A percentile compares a stretch with the other conserved stretches of the same genome.
Conservation (phyloP, 1,140 invertebrate species). For the Himalopsyche phryganea region DNA sequence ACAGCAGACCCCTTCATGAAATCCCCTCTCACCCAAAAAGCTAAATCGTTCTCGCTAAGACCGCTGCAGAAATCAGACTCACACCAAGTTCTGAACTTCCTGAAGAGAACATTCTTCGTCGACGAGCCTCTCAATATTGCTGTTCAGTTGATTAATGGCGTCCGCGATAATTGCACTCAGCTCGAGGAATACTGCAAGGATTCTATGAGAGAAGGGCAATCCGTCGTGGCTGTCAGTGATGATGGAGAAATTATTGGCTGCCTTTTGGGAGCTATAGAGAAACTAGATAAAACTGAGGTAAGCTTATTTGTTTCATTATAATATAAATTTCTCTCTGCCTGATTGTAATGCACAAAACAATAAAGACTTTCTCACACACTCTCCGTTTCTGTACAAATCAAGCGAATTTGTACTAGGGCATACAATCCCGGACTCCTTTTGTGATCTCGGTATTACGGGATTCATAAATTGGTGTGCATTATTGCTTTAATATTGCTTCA, state of each 20-base stretch:
- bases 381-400: no score
- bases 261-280: not conserved
- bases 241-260: conserved; percentile 61
- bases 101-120: conserved; percentile 61
- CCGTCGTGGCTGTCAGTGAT: conserved; percentile 60
- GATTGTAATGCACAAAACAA: no score
- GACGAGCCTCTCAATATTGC: conserved; percentile 69
- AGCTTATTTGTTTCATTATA: no score
- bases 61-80: conserved; percentile 42
- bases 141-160: conserved; percentile 58
- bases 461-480: no score
- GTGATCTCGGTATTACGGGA: no score
- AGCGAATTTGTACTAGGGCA: no score
- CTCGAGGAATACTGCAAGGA: conserved; percentile 62
- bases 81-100: conserved; percentile 54
- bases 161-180: conserved; percentile 60
- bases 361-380: no score
- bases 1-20: not conserved
- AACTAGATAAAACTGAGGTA: no score
- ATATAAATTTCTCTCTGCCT: no score
- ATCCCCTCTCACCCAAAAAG: not conserved
- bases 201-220: conserved; percentile 57
- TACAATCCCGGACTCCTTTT: no score
- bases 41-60: conserved; percentile 4
- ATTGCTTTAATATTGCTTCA: no score